phyloP scores from a whole-genome alignment of 2,888 invertebrate species.

The Mesochorus sp. region DNA sequence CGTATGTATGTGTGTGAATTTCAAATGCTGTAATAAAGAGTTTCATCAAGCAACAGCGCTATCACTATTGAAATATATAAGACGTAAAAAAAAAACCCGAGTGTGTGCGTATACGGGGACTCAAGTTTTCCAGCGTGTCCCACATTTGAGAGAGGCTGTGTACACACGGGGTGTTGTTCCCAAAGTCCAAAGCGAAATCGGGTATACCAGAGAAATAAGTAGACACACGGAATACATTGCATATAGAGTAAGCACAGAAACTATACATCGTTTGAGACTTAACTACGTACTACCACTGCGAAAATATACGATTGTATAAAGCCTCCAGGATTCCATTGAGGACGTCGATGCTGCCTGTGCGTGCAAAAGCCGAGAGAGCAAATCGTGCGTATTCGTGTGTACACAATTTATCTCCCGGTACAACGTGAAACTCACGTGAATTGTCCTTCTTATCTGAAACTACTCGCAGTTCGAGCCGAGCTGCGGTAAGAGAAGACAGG shows the following conservation, averaged over 20 bases:
- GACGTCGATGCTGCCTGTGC: constrained; percentile 28
- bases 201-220: constrained; percentile 9
- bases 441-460: constrained; percentile 22
- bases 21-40: background rate
- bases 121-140: constrained; percentile 45
- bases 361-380: constrained; percentile 22
- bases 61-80: constrained; percentile 28
- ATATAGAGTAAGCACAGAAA: background rate
- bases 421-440: constrained; percentile 19
- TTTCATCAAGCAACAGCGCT: constrained; percentile 15
- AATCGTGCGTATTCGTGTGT: constrained; percentile 17
- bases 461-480: background rate
- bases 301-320: constrained; percentile 24
- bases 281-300: background rate
- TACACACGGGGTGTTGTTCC: constrained; percentile 11
- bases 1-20: background rate
- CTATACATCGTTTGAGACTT: background rate
- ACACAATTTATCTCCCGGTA: constrained; percentile 27
- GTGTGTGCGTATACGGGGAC: constrained; percentile 17
- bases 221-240: background rate
- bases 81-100: constrained; percentile 8
- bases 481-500: background rate
- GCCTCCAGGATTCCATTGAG: constrained; percentile 24
- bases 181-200: background rate
- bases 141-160: constrained; percentile 39